Conservation (phyloP, 1,140 invertebrate species). For the Paraescarpia echinospica region DNA sequence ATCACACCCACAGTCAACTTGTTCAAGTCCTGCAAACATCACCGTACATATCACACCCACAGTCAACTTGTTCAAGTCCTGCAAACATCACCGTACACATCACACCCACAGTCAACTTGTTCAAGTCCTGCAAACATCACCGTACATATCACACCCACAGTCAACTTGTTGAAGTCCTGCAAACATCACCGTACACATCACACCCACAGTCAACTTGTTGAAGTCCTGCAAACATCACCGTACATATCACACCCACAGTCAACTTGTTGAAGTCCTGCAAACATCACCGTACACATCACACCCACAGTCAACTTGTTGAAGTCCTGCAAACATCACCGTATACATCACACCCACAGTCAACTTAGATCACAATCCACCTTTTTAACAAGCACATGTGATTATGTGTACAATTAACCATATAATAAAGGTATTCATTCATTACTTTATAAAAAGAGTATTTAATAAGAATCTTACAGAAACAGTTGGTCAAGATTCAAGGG, state of each 20-base stretch:
- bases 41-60: neutral
- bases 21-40: conserved; percentile 70
- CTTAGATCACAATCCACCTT: neutral
- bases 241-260: too few species aligned
- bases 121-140: conserved; percentile 69
- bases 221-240: conserved; percentile 68
- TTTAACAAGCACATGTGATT: neutral
- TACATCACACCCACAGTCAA: neutral
- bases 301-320: too few species aligned
- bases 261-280: conserved; percentile 75
- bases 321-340: neutral
- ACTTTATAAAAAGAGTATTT: too few species aligned
- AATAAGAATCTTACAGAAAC: too few species aligned
- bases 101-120: too few species aligned
- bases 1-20: too few species aligned
- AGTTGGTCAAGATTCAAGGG: too few species aligned
- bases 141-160: too few species aligned
- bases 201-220: too few species aligned
- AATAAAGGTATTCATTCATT: too few species aligned
- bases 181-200: conserved; percentile 27
- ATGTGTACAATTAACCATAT: too few species aligned
- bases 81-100: conserved; percentile 31
- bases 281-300: conserved; percentile 2
- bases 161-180: conserved; percentile 78
- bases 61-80: conserved; percentile 82